Evolutionary conservation across 2,113 vertebrate genomes (phyloP).

Genomic region (Pomatorhinus ruficollis): DNA sequence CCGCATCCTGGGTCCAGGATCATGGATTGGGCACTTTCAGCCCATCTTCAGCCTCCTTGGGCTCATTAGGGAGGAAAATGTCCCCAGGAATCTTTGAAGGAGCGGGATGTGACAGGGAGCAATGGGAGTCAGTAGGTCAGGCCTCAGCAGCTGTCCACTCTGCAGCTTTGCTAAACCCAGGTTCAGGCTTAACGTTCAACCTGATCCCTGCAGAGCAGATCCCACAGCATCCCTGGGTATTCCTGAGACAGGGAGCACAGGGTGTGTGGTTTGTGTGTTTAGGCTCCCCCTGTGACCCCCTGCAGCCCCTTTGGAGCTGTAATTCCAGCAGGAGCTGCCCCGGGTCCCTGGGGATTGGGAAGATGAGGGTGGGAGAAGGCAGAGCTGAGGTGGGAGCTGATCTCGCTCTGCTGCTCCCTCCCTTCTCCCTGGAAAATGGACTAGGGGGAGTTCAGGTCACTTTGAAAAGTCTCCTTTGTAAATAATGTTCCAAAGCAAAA

Average conservation of each 20-base stretch:
- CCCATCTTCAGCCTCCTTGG: neutral
- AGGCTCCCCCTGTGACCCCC: neutral
- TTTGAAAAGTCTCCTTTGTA: neutral
- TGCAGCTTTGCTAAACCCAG: neutral
- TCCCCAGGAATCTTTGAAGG: neutral
- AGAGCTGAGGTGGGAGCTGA: neutral
- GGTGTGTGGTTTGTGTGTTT: fast-evolving
- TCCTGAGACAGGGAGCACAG: neutral
- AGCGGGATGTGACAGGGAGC: neutral
- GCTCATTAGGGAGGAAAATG: neutral
- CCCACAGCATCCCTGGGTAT: neutral
- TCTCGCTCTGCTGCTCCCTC: neutral
- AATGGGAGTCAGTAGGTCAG: neutral
- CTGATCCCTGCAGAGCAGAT: neutral
- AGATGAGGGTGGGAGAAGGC: neutral
- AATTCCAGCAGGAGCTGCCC: fast-evolving
- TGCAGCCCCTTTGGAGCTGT: neutral
- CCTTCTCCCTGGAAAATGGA: neutral
- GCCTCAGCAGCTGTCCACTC: neutral
- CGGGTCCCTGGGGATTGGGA: neutral
- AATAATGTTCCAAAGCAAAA: neutral
- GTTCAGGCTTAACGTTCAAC: neutral
- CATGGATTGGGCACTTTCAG: neutral
- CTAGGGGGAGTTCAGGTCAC: fast-evolving
- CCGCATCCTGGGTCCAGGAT: neutral